Conservation (phyloP, 2,797 vertebrate species). For the Poecilia wingei region DNA sequence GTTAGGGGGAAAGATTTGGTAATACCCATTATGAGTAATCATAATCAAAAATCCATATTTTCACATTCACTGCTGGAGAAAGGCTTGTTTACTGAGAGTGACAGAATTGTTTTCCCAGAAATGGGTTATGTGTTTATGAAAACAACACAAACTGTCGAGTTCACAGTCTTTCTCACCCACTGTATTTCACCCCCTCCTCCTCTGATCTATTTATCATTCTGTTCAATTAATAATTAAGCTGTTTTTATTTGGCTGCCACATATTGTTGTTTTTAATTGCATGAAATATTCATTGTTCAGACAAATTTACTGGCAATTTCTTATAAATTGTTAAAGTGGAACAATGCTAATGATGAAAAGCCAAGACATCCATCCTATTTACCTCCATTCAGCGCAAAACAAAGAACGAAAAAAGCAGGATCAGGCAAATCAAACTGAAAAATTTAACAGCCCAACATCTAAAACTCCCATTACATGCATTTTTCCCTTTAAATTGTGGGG, state of each 20-base stretch:
- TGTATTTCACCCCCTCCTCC: slow-evolving; percentile 58
- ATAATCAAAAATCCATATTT: slow-evolving; percentile 83
- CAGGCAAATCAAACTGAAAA: slow-evolving; percentile 86
- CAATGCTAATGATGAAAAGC: slow-evolving; percentile 87
- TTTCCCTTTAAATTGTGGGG: slow-evolving; percentile 84
- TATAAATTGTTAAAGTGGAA: slow-evolving; percentile 88
- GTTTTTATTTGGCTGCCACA: slow-evolving; percentile 84
- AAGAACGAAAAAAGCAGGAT: slow-evolving; percentile 69
- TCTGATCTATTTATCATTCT: slow-evolving; percentile 84
- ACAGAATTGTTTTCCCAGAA: slow-evolving; percentile 83
- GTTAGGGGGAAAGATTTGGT: slow-evolving; percentile 55
- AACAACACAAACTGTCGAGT: slow-evolving; percentile 78
- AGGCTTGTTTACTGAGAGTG: slow-evolving; percentile 72
- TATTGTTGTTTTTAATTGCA: slow-evolving; percentile 87
- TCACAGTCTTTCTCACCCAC: slow-evolving; percentile 76
- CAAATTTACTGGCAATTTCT: slow-evolving; percentile 83
- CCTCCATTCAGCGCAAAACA: slow-evolving; percentile 80
- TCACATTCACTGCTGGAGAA: slow-evolving; percentile 72
- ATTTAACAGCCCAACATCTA: slow-evolving; percentile 83
- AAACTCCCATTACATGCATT: slow-evolving; percentile 86
- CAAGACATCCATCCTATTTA: slow-evolving; percentile 84
- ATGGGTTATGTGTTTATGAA: slow-evolving; percentile 82
- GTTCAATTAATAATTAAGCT: slow-evolving; percentile 87
- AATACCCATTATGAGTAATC: slow-evolving; percentile 79
- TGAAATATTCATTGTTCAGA: slow-evolving; percentile 84